These are phyloP conservation scores for Cancer borealis DNA, from an alignment of 2,888 invertebrate species.

Conservation along the genomic window DNA sequence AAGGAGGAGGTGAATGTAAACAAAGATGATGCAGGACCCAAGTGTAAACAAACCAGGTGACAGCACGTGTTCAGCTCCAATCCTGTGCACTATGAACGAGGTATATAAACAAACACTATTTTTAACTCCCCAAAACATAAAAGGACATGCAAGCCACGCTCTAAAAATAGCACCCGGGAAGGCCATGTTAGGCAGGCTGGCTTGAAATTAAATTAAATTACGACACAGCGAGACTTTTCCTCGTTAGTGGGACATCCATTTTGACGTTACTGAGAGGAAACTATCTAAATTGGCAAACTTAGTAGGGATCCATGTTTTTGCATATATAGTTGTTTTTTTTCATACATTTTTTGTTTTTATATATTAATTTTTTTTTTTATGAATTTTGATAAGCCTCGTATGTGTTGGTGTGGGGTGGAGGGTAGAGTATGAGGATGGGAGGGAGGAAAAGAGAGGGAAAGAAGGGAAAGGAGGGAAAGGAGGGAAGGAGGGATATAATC, in stretches of 20 bases:
- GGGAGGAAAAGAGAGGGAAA: constrained; percentile 1
- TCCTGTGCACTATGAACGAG: too few species aligned
- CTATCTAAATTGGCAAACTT: constrained; percentile 12
- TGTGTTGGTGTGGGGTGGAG: not conserved
- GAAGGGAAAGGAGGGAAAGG: constrained; percentile 20
- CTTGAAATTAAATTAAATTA: not conserved
- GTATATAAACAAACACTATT: too few species aligned
- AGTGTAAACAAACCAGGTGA: too few species aligned
- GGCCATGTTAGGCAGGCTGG: too few species aligned
- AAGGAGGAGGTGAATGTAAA: too few species aligned
- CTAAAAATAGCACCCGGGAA: not conserved
- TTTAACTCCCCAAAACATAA: not conserved
- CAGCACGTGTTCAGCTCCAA: too few species aligned
- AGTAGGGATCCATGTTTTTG: not conserved
- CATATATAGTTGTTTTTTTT: too few species aligned
- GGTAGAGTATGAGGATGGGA: not conserved
- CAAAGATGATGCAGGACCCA: too few species aligned
- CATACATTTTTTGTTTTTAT: not conserved
- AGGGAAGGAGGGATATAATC: not conserved
- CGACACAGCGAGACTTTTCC: not conserved
- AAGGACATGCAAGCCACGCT: not conserved
- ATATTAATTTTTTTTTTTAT: not conserved
- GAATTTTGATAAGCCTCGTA: not conserved
- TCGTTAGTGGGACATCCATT: not conserved
- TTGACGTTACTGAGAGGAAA: not conserved